phyloP scores from a whole-genome alignment of 2,888 invertebrate genomes.

The Salpingus planirostris region DNA sequence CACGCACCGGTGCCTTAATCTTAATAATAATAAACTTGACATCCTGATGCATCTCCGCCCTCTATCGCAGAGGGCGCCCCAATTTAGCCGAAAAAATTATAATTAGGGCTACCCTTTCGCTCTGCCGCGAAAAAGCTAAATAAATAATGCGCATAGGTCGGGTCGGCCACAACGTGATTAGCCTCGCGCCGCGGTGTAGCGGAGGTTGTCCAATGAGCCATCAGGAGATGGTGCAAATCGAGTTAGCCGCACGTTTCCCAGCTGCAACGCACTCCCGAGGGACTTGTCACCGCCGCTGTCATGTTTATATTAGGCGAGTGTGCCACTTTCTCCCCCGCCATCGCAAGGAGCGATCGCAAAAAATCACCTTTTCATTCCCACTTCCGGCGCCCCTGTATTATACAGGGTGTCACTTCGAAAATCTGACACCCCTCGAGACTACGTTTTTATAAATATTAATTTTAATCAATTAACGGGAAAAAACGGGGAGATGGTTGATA shows the following conservation, averaged over 20 bases:
- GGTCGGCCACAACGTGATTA: slow-evolving; percentile 28
- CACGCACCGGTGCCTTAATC: slow-evolving; percentile 25
- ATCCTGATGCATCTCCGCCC: slow-evolving; percentile 16
- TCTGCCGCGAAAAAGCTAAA: no score
- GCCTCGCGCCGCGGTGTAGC: slow-evolving; percentile 24
- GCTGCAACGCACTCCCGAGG: slow-evolving; percentile 24
- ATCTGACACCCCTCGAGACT: no score
- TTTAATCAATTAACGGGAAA: no score
- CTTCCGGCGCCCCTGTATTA: no score
- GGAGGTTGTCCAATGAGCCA: slow-evolving; percentile 32
- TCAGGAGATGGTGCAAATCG: slow-evolving; percentile 32
- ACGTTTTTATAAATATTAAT: no score
- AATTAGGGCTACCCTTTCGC: no score
- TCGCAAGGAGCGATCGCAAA: no score
- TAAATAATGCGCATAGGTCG: slow-evolving; percentile 22
- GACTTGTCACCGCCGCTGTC: slow-evolving; percentile 29
- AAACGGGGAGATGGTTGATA: no score
- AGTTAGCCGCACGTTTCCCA: slow-evolving; percentile 32
- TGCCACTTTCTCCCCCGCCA: no score
- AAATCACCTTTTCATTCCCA: no score
- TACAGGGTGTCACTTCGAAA: no score
- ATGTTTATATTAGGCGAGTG: slow-evolving; percentile 26
- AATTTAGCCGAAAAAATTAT: no score
- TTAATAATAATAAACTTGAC: slow-evolving; percentile 25
- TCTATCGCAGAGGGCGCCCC: not conserved